Evolutionary conservation across 2,113 vertebrate species (phyloP), one percentile per base, ranked within the genome.

Genomic region (Neotoma lepida): DNA sequence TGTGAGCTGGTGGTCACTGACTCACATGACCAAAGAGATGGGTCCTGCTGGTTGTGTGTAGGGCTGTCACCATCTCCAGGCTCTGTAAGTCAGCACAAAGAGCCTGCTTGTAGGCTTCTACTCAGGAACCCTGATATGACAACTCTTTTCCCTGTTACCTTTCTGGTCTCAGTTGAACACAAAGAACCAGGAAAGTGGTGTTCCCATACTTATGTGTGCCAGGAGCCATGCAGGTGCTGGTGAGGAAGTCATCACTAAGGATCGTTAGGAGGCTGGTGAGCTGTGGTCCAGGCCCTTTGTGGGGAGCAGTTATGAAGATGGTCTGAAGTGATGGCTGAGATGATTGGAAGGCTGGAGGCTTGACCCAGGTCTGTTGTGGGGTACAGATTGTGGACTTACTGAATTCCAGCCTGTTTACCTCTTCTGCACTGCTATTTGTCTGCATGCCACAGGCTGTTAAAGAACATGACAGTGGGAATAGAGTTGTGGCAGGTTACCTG

Each of bases 391-490:
- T 26, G 78, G 51, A 12, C 49, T 56, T 80, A 20, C 33, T 56
- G 18, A 56, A 56, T n/a, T 20, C 18, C 10, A 26, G 51, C 10
- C 35, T 58, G 51, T 56, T 80, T 81, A 39, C 22, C 22, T 81
- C 49, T 58, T 39, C 61, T 2, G 20, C 9, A 12, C 2, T 2
- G 0, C 17, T 24, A 51, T 56, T 14, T 70, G 3, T 66, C 10
- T 4, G 61, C 14, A 30, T n/a, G 70, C 0, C 20, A 0, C 54
- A 58, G 51, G 51, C 61, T 26, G 3, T 30, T 15, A 5, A 20
- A 86, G 12, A 4, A 0, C 17, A 1, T 4, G 14, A 33, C 39
- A 17, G 0, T 58, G 3, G 0, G 0, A 0, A 1, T 0, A 15
- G 70, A 44, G 4, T 13, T 15, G 4, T 74, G 74, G 24, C 4